Evolutionary conservation across 2,888 invertebrate species (phyloP).

Genomic region (Drosophila helvetica): DNA sequence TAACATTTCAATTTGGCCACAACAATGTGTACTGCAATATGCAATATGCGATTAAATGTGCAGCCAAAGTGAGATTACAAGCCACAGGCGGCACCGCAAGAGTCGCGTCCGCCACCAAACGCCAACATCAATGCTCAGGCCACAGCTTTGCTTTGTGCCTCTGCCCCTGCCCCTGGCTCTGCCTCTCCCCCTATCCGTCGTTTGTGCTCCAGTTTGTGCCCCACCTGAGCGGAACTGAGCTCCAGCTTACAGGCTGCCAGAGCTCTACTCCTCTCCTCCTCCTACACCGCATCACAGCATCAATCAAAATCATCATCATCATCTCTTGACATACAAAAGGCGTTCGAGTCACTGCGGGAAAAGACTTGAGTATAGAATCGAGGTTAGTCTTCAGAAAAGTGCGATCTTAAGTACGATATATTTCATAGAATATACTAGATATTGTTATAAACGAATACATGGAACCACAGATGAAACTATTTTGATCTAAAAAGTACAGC

Average conservation of each 20-base stretch:
- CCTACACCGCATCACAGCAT: conserved; percentile 13
- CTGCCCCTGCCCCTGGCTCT: too few relatives aligned
- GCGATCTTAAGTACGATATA: background rate
- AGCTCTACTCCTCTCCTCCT: conserved; percentile 18
- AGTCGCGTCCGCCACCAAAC: conserved; percentile 12
- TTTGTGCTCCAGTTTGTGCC: conserved; percentile 2
- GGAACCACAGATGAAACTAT: background rate
- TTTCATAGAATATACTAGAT: background rate
- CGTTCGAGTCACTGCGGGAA: conserved; percentile 9
- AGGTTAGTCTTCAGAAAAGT: background rate
- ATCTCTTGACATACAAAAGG: conserved; percentile 40
- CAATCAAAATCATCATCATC: conserved; percentile 24
- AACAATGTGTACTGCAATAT: conserved; percentile 36
- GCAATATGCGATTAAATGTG: conserved; percentile 59
- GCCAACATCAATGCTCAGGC: conserved; percentile 30
- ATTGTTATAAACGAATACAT: background rate
- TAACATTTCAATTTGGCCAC: conserved; percentile 68
- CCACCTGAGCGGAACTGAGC: conserved; percentile 2
- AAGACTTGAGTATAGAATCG: background rate
- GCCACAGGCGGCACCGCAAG: conserved; percentile 44
- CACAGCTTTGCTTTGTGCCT: conserved; percentile 32
- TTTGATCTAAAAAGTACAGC: background rate
- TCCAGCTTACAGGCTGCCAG: conserved; percentile 8
- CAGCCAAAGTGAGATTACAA: conserved; percentile 53
- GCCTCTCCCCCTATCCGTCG: background rate